Evolutionary conservation across 2,113 vertebrate genomes (phyloP).

Genomic region (Callospermophilus lateralis): DNA sequence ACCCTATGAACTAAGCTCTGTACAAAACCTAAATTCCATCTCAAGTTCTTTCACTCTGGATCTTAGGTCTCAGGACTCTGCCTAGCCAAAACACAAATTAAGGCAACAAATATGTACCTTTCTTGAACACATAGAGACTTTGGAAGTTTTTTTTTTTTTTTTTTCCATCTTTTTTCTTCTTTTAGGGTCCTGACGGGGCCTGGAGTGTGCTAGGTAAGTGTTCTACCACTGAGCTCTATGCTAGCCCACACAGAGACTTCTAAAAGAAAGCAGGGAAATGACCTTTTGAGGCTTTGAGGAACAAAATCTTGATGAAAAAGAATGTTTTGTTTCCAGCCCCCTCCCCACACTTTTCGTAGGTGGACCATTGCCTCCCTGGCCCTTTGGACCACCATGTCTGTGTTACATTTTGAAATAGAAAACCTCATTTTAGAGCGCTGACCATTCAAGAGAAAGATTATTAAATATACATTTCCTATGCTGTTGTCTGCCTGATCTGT

Average conservation of each 20-base stretch:
- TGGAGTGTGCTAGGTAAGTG: neutral
- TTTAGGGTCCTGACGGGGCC: neutral
- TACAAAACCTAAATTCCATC: neutral
- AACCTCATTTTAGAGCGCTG: constrained; percentile 35
- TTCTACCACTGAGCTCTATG: neutral
- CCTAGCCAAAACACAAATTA: neutral
- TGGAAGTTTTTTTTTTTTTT: neutral
- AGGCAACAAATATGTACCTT: neutral
- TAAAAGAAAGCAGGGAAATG: neutral
- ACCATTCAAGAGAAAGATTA: constrained; percentile 50
- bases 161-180: neutral
- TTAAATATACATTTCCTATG: constrained; percentile 63
- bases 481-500: constrained; percentile 41
- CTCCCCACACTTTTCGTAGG: neutral
- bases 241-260: neutral
- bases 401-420: constrained; percentile 50
- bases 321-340: neutral
- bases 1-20: neutral
- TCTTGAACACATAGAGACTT: neutral
- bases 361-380: neutral
- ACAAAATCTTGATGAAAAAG: neutral
- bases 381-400: neutral
- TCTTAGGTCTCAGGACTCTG: neutral
- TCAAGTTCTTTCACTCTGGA: neutral
- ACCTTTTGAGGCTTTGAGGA: neutral